Evolutionary conservation across 2,113 vertebrate genomes (phyloP).

Genomic region (Meleagris gallopavo): DNA sequence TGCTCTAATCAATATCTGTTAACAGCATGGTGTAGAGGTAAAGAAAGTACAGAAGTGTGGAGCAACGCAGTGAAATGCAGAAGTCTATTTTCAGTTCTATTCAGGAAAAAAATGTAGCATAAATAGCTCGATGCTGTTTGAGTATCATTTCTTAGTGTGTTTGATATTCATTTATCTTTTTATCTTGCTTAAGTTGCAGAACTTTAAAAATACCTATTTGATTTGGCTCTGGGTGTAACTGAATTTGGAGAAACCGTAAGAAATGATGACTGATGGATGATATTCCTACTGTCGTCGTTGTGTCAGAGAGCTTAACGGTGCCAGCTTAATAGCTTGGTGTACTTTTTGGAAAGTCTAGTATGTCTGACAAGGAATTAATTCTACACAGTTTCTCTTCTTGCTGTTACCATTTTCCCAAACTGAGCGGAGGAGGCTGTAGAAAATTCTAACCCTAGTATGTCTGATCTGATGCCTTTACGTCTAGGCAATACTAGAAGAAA

Average conservation of each 20-base stretch:
- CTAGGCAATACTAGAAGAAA: not conserved
- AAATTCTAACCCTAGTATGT: not conserved
- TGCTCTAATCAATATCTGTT: not conserved
- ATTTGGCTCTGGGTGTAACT: not conserved
- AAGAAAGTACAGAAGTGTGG: not conserved
- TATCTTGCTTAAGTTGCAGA: slow-evolving; percentile 24
- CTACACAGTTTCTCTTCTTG: not conserved
- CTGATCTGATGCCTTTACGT: not conserved
- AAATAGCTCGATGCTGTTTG: slow-evolving; percentile 51
- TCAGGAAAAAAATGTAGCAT: slow-evolving; percentile 24
- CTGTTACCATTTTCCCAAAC: not conserved
- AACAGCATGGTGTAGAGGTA: not conserved
- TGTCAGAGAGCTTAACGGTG: not conserved
- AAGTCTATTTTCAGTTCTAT: slow-evolving; percentile 15
- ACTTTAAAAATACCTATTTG: not conserved
- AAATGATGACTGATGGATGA: not conserved
- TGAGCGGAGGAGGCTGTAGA: not conserved
- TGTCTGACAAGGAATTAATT: not conserved
- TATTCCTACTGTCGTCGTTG: not conserved
- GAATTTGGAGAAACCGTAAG: not conserved
- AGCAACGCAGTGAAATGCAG: not conserved
- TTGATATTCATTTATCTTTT: slow-evolving; percentile 16
- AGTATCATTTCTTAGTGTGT: slow-evolving; percentile 24
- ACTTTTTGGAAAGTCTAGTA: not conserved
- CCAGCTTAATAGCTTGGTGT: not conserved